Evolutionary conservation across 2,113 vertebrate species (phyloP), one percentile per base, ranked within the genome.

Genomic region (Etheostoma cragini): DNA sequence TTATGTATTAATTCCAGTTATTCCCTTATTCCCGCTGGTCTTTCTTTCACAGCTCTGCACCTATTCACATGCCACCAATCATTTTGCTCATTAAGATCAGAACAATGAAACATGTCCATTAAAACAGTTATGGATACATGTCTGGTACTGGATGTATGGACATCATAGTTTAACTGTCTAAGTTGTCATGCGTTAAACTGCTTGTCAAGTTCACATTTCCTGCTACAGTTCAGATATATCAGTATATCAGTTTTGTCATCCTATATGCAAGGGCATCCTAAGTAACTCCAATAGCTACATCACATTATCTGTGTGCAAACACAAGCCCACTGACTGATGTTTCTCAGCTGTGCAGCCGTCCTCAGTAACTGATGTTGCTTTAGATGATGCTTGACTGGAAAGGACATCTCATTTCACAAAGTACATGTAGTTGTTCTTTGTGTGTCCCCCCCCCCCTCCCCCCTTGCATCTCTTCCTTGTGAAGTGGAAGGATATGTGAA

Each of bases 291-390:
- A 14, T 24, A 72, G 42, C 64, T 4, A 45, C 21, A 52, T 22
- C 49, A 14, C 57, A 19, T 68, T 63, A 72, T 72, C 22, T 24
- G 17, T 30, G 67, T 19, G 46, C 58, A 52, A 52, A 66, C 66
- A 61, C 62, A 78, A 63, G 72, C 45, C 71, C 30, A 6, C 52
- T 65, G 35, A 88, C 62, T 42, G 38, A 73, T 47, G 67, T 47
- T 45, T 38, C 30, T 38, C 58, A 49, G 68, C 60, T 81, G 68
- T 49, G 64, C 63, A 35, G 70, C 26, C 10, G 7, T 75, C 70
- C 69, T 35, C n/a, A 47, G 47, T 70, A 22, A 78, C 38, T 24
- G 73, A 67, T 19, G 4, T 56, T 5, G 57, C 63, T 46, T 63
- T 33, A 30, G 56, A 58, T 47, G 47, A 76, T 17, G 22, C 61